Evolutionary conservation across 2,113 vertebrate genomes (phyloP), one percentile per base, ranked within the genome.

Genomic region (Pseudopodoces humilis): DNA sequence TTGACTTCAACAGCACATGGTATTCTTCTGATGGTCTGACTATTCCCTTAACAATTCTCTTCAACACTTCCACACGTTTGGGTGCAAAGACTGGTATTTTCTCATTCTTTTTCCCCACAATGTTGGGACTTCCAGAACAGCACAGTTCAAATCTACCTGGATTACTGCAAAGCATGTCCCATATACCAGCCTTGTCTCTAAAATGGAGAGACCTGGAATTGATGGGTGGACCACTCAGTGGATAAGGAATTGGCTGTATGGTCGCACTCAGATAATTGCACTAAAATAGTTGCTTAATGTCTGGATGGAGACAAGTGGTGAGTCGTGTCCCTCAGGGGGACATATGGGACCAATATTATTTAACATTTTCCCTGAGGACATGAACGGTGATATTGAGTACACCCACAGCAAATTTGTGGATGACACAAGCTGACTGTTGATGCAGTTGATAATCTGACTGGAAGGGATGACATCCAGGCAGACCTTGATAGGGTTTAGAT

Each of bases 251-350:
- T 67, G 9, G 6, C 13, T 67, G 41, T 39, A 88, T 47, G 16
- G 46, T 72, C 1, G 0, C 31, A 71, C 30, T 59, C 15, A 62
- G 31, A 72, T 35, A 50, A 25, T n/a, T 76, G n/a, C 1, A 0
- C 15, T 52, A 28, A 70, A 37, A 43, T 6, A 31, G 35, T 0
- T 6, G 16, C 10, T 33, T 50, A 12, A 50, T 39, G 23, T 60
- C n/a, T 4, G 0, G 11, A 23, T 77, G 58, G 39, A 71, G 23
- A 64, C n/a, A 50, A 43, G 39, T 14, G 23, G 44, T 4, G 9
- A 50, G 11, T 39, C 33, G 12, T 20, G 15, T 39, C 16, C 55
- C 30, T 41, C 37, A 58, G 20, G 21, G 31, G 24, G 15, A 4
- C 5, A 5, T 35, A 69, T 2, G 13, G 30, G 13, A 68, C 25